Conservation (phyloP, 2,888 invertebrate genomes). For the Pammene aurita region DNA sequence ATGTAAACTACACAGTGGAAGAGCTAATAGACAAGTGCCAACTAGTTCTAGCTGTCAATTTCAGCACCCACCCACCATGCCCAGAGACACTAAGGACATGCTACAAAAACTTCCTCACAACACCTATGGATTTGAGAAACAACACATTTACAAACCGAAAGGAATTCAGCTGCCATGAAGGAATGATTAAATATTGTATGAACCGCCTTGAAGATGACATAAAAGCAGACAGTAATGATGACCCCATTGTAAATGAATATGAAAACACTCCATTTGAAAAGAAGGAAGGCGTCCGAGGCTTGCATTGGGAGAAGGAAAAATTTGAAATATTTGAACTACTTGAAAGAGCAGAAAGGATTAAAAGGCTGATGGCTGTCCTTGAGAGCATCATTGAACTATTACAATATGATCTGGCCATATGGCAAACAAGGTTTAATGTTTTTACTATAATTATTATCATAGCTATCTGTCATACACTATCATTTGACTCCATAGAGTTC, state of each 20-base stretch:
- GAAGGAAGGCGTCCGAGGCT: conserved; percentile 63
- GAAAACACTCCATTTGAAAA: conserved; percentile 67
- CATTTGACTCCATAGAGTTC: too few species aligned
- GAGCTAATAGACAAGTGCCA: conserved; percentile 69
- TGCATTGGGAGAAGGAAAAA: conserved; percentile 73
- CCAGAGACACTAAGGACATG: conserved; percentile 60
- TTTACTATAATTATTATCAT: too few species aligned
- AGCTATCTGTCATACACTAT: too few species aligned
- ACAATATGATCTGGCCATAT: conserved; percentile 82
- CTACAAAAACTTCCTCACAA: conserved; percentile 67
- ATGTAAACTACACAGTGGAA: conserved; percentile 55
- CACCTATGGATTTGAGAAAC: conserved; percentile 62
- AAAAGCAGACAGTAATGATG: conserved; percentile 62
- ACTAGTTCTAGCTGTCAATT: conserved; percentile 63
- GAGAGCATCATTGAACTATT: conserved; percentile 79
- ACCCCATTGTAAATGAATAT: conserved; percentile 62
- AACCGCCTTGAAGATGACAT: conserved; percentile 72
- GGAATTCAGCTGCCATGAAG: conserved; percentile 61
- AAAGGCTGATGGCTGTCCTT: conserved; percentile 77
- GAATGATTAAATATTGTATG: conserved; percentile 71
- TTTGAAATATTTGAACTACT: conserved; percentile 72
- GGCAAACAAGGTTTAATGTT: conserved; percentile 73
- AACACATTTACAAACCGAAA: conserved; percentile 68
- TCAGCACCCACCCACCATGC: conserved; percentile 72
- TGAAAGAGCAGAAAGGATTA: conserved; percentile 69